Conservation (phyloP, 1,140 invertebrate genomes). For the Tetramorium parvispinum region DNA sequence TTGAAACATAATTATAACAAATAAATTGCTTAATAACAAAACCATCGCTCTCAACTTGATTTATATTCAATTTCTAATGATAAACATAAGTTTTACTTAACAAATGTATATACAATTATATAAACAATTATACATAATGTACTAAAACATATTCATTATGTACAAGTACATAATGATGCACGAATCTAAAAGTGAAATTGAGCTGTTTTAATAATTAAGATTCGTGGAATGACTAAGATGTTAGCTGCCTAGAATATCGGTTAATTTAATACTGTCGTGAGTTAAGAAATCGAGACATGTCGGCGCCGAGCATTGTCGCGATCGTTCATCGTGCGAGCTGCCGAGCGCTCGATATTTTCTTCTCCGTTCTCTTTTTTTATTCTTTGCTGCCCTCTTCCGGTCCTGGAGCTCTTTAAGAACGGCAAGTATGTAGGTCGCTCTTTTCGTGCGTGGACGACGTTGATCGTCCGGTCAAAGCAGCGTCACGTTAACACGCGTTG, state of each 20-base stretch:
- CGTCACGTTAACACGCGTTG: not conserved
- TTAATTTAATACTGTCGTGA: slow-evolving; percentile 5
- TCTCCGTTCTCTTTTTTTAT: not conserved
- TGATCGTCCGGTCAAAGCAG: slow-evolving; percentile 20
- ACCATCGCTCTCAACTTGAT: not conserved
- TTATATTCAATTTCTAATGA: not conserved
- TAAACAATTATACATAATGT: not conserved
- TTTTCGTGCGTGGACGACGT: not conserved
- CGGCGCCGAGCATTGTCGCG: slow-evolving; percentile 40
- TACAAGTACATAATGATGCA: not conserved
- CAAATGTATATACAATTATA: not conserved
- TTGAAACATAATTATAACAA: not conserved
- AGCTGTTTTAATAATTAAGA: not conserved
- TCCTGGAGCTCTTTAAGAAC: not conserved
- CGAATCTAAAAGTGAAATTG: too few relatives aligned
- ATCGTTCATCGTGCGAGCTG: slow-evolving; percentile 40
- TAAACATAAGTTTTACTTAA: slow-evolving; percentile 5
- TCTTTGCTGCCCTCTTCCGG: not conserved
- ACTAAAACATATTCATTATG: too few relatives aligned
- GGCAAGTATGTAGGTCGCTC: not conserved
- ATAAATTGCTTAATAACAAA: not conserved
- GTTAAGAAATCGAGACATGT: slow-evolving; percentile 43
- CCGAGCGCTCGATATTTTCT: slow-evolving; percentile 30
- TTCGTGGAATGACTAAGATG: not conserved
- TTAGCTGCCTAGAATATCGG: not conserved